Conservation (phyloP, 2,113 vertebrate species). For the Catharus bicknelli region DNA sequence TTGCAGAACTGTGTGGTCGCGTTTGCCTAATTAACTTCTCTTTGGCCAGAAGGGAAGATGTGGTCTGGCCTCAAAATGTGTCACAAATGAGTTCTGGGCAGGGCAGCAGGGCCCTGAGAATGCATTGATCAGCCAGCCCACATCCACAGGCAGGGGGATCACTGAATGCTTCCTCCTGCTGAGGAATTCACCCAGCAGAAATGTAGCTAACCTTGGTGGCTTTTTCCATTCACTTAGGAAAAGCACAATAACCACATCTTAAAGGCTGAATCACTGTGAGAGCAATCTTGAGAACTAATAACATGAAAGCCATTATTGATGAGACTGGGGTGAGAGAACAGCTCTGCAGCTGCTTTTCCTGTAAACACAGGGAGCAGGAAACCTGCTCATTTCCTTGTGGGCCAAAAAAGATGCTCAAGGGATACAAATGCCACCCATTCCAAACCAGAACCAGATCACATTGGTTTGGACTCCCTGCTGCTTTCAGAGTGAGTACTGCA, state of each 20-base stretch:
- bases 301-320: slow-evolving; percentile 10
- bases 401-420: neutral
- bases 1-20: accelerated
- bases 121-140: slow-evolving; percentile 19
- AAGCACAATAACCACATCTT: slow-evolving; percentile 22
- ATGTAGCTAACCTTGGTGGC: neutral
- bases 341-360: neutral
- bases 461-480: neutral
- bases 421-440: neutral
- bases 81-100: neutral
- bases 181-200: neutral
- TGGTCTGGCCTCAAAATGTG: neutral
- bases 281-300: neutral
- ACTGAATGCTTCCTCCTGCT: slow-evolving; percentile 16
- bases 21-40: neutral
- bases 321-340: neutral
- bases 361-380: neutral
- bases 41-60: neutral
- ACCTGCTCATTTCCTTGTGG: neutral
- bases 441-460: neutral
- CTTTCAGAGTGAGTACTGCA: neutral
- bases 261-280: neutral
- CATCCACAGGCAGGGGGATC: neutral
- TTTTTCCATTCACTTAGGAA: neutral
- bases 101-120: neutral